These are phyloP conservation scores for Sterna hirundo DNA, from an alignment of 2,113 vertebrate genomes.

Conservation along the genomic window DNA sequence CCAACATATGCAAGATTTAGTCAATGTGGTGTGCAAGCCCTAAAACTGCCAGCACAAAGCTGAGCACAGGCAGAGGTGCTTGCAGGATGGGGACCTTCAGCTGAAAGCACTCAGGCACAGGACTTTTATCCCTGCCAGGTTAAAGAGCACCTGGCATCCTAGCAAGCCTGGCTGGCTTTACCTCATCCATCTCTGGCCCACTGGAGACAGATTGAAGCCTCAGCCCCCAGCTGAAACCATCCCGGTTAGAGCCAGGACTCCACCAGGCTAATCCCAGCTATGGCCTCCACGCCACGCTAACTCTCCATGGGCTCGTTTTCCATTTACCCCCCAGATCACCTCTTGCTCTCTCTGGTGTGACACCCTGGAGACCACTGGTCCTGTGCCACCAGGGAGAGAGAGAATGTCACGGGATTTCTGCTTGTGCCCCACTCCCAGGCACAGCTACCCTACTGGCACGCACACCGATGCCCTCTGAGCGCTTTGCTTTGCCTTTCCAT, in stretches of 20 bases:
- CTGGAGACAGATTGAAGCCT: neutral
- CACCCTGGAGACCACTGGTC: neutral
- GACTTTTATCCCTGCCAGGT: neutral
- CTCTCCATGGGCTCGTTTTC: neutral
- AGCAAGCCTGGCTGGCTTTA: neutral
- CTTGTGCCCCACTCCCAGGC: neutral
- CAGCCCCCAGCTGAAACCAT: neutral
- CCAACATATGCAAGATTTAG: neutral
- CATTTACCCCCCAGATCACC: neutral
- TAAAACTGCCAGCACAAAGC: neutral
- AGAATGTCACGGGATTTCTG: neutral
- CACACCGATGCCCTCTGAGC: neutral
- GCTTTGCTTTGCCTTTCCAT: neutral
- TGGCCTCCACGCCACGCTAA: neutral
- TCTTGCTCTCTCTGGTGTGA: neutral
- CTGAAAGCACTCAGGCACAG: neutral
- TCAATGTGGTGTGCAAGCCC: neutral
- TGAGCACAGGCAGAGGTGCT: neutral
- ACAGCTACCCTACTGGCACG: fast-evolving
- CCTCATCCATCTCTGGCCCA: neutral
- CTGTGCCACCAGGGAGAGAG: neutral
- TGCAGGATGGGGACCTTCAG: neutral
- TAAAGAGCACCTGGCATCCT: neutral
- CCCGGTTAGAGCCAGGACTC: neutral
- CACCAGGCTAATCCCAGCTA: neutral